These are phyloP conservation scores for Lasioglossum calceatum DNA, from an alignment of 2,888 invertebrate species.

Conservation along the genomic window DNA sequence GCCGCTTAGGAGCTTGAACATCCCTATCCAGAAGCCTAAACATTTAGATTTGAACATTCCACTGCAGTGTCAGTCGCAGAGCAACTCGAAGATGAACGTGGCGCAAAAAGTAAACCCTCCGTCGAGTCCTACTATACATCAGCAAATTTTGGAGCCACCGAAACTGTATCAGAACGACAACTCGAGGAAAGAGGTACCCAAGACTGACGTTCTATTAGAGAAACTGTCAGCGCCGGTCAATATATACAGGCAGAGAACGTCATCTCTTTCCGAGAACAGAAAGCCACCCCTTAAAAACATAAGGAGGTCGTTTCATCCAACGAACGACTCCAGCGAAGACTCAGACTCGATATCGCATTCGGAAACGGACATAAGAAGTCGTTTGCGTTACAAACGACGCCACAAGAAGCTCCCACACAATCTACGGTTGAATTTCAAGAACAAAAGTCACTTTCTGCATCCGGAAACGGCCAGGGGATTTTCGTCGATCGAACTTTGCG, in stretches of 20 bases:
- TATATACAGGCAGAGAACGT: slow-evolving; percentile 80
- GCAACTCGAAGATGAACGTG: slow-evolving; percentile 65
- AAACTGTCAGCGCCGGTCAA: slow-evolving; percentile 68
- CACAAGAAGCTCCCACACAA: slow-evolving; percentile 81
- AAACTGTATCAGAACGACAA: slow-evolving; percentile 80
- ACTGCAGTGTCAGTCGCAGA: slow-evolving; percentile 63
- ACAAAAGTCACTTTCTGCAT: slow-evolving; percentile 81
- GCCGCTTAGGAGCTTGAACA: slow-evolving; percentile 63
- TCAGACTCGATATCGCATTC: slow-evolving; percentile 85
- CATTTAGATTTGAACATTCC: slow-evolving; percentile 77
- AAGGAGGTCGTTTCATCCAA: slow-evolving; percentile 80
- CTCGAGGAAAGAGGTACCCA: slow-evolving; percentile 65
- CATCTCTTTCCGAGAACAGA: slow-evolving; percentile 80
- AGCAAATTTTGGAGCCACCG: slow-evolving; percentile 80
- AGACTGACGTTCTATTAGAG: slow-evolving; percentile 71
- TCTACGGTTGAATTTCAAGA: slow-evolving; percentile 84
- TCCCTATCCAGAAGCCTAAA: slow-evolving; percentile 76
- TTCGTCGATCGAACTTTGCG: slow-evolving; percentile 77
- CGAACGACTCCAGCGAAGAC: slow-evolving; percentile 82
- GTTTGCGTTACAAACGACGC: slow-evolving; percentile 78
- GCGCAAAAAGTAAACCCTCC: slow-evolving; percentile 66
- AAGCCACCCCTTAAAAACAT: slow-evolving; percentile 77
- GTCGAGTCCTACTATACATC: slow-evolving; percentile 73
- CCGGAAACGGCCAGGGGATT: slow-evolving; percentile 79
- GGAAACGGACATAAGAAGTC: slow-evolving; percentile 86